Evolutionary conservation across 2,888 invertebrate species (phyloP).

Genomic region (Brachypalpus laphriformis): DNA sequence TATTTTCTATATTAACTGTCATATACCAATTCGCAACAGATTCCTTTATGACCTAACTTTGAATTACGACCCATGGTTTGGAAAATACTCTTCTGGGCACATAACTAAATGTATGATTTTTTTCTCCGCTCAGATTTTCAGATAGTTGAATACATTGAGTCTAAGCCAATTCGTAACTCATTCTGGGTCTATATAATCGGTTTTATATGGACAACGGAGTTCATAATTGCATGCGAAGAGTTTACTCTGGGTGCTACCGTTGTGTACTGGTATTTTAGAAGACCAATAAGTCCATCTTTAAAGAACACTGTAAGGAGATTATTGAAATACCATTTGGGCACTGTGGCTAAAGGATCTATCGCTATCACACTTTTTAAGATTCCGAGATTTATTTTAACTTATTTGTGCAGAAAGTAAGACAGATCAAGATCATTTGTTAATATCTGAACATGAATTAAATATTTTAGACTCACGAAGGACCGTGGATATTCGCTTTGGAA

Average conservation of each 20-base stretch:
- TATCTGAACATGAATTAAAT: too few species aligned
- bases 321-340: constrained; percentile 95
- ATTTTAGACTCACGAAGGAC: too few species aligned
- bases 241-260: constrained; percentile 96
- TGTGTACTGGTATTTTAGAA: constrained; percentile 96
- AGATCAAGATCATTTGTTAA: neutral
- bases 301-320: constrained; percentile 86
- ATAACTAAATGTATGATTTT: too few species aligned
- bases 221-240: constrained; percentile 96
- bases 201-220: constrained; percentile 96
- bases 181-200: constrained; percentile 97
- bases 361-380: constrained; percentile 96
- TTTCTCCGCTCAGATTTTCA: constrained; percentile 84
- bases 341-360: constrained; percentile 96
- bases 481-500: constrained; percentile 85
- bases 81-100: too few species aligned
- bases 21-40: too few species aligned
- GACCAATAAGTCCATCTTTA: constrained; percentile 83
- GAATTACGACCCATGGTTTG: too few species aligned
- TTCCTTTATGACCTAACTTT: too few species aligned
- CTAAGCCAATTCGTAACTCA: constrained; percentile 93
- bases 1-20: too few species aligned
- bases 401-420: constrained; percentile 92
- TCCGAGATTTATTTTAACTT: constrained; percentile 94
- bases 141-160: constrained; percentile 89